A percentile compares a stretch with the other conserved stretches of the same genome.
Evolutionary conservation across 1,140 invertebrate genomes (phyloP).

Genomic region (Drosophila prosaltans): DNA sequence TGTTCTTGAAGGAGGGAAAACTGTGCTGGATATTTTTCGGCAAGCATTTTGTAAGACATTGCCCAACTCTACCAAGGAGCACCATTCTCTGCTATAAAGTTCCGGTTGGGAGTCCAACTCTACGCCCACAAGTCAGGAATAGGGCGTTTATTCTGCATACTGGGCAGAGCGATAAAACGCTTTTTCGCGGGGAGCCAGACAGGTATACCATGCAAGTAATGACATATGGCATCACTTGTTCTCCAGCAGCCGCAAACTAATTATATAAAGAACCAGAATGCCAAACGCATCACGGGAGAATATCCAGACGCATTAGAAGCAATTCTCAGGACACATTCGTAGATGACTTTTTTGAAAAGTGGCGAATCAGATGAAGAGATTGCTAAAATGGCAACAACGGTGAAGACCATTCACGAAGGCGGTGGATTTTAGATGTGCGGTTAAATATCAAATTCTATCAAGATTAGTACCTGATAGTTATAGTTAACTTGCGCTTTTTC

Average conservation of each 20-base stretch:
- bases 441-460: too few species aligned
- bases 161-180: background rate
- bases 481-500: too few species aligned
- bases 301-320: conserved; percentile 7
- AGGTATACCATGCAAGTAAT: conserved; percentile 69
- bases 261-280: conserved; percentile 64
- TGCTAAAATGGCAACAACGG: too few species aligned
- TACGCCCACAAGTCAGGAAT: background rate
- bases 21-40: too few species aligned
- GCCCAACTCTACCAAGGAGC: background rate
- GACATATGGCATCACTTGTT: conserved; percentile 73
- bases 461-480: too few species aligned
- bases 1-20: too few species aligned
- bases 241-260: conserved; percentile 55
- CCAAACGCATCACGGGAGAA: conserved; percentile 44
- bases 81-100: background rate
- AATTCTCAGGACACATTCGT: conserved; percentile 10
- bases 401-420: too few species aligned
- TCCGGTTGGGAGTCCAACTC: background rate
- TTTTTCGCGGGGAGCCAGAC: conserved; percentile 11
- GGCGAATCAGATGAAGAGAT: too few species aligned
- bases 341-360: too few species aligned
- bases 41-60: conserved; percentile 1
- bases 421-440: too few species aligned
- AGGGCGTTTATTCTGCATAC: conserved; percentile 1